Percentiles rank a stretch among this genome's conserved stretches.
These are phyloP conservation scores for Crocodylus rhombifer DNA, from an alignment of 2,797 vertebrate species.

Conservation along the genomic window DNA sequence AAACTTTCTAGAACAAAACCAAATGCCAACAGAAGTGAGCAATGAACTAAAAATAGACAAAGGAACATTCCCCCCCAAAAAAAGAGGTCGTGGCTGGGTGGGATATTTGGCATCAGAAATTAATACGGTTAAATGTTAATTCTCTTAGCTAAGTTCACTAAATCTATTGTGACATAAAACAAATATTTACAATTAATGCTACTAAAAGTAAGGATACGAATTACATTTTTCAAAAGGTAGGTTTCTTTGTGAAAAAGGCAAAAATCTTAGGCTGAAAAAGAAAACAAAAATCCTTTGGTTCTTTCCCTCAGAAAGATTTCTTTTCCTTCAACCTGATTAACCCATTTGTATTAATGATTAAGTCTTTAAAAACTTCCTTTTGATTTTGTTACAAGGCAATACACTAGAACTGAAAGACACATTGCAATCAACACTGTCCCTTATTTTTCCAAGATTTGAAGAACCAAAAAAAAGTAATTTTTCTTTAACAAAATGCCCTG, in stretches of 20 bases:
- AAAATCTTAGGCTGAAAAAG: not conserved
- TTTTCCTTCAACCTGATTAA: not conserved
- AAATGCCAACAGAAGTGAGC: not conserved
- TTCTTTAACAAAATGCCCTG: not conserved
- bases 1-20: not conserved
- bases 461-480: not conserved
- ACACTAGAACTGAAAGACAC: not conserved
- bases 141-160: fast-evolving
- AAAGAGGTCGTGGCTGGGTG: not conserved
- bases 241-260: fast-evolving
- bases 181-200: not conserved
- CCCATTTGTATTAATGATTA: not conserved
- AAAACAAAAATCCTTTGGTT: not conserved
- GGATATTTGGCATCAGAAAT: not conserved
- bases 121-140: not conserved
- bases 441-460: fast-evolving
- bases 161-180: not conserved
- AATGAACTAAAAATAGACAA: not conserved
- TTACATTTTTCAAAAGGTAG: not conserved
- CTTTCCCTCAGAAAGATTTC: not conserved
- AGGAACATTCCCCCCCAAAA: not conserved
- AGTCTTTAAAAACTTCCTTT: not conserved
- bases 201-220: not conserved
- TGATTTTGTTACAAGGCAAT: not conserved
- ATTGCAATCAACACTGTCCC: fast-evolving